These are phyloP conservation scores for Oryctolagus cuniculus DNA, from an alignment of 2,113 vertebrate species.

Conservation along the genomic window DNA sequence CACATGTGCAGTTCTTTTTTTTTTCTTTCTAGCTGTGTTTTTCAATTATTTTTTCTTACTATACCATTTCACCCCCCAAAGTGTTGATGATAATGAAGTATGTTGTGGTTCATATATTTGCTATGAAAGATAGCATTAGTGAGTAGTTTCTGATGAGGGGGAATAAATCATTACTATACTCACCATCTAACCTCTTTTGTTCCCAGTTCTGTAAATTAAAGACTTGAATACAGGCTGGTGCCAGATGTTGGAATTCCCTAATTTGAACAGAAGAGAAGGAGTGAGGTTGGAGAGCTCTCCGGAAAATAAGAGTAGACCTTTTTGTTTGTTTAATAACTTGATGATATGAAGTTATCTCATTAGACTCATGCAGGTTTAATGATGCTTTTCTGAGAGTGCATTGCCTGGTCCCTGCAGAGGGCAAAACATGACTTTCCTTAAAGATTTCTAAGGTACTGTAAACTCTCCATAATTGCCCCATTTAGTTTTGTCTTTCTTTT, in stretches of 20 bases:
- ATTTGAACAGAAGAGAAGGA: slow-evolving; percentile 57
- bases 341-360: slow-evolving; percentile 58
- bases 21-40: neutral
- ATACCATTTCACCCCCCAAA: neutral
- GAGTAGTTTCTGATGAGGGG: neutral
- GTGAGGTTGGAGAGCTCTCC: slow-evolving; percentile 42
- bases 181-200: neutral
- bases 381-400: slow-evolving; percentile 51
- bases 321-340: slow-evolving; percentile 71
- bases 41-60: neutral
- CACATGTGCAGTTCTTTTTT: neutral
- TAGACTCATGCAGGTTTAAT: slow-evolving; percentile 73
- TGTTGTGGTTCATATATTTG: neutral
- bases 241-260: slow-evolving; percentile 25
- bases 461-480: slow-evolving; percentile 37
- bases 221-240: neutral
- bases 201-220: neutral
- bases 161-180: neutral
- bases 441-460: slow-evolving; percentile 60
- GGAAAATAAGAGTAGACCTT: slow-evolving; percentile 38
- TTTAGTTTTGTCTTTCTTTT: slow-evolving; percentile 39
- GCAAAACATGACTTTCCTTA: slow-evolving; percentile 64
- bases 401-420: slow-evolving; percentile 51
- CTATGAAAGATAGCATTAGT: neutral
- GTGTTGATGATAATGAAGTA: neutral